A percentile compares a stretch with the other conserved stretches of the same genome.
Conservation (phyloP, 2,113 vertebrate species). For the Oncorhynchus tshawytscha region DNA sequence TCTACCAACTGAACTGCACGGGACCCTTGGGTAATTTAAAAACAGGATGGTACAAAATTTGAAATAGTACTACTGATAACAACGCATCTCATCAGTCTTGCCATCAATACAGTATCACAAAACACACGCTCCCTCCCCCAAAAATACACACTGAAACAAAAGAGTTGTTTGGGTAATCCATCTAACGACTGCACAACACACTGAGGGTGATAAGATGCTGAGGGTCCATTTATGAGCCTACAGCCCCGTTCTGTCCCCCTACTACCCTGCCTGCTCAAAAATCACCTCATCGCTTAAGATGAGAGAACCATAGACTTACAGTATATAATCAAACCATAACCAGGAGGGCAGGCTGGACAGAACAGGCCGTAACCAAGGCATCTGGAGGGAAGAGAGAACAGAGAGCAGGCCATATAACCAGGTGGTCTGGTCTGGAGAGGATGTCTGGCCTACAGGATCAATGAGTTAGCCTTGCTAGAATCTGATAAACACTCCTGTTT, state of each 20-base stretch:
- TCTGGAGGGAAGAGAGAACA: no score
- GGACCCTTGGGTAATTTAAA: constrained; percentile 6
- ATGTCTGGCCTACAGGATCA: no score
- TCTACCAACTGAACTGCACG: no score
- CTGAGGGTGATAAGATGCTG: constrained; percentile 34
- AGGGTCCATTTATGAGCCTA: constrained; percentile 27
- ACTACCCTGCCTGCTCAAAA: constrained; percentile 15
- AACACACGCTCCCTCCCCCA: neutral
- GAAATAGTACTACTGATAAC: constrained; percentile 20
- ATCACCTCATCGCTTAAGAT: constrained; percentile 1
- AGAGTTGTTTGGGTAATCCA: constrained; percentile 17
- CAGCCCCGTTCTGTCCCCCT: constrained; percentile 22
- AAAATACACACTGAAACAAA: constrained; percentile 11
- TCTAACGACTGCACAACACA: constrained; percentile 17
- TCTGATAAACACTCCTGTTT: no score
- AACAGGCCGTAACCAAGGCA: neutral
- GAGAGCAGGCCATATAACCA: no score
- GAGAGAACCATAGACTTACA: neutral
- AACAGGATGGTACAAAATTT: neutral
- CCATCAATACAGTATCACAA: constrained; percentile 13
- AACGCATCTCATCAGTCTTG: constrained; percentile 11
- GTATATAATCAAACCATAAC: neutral
- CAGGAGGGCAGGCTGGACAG: constrained; percentile 1
- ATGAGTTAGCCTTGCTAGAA: no score
- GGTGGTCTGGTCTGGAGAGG: no score